Percentiles rank a stretch among this genome's conserved stretches.
Conservation (phyloP, 2,113 vertebrate genomes). For the Callionymus lyra region DNA sequence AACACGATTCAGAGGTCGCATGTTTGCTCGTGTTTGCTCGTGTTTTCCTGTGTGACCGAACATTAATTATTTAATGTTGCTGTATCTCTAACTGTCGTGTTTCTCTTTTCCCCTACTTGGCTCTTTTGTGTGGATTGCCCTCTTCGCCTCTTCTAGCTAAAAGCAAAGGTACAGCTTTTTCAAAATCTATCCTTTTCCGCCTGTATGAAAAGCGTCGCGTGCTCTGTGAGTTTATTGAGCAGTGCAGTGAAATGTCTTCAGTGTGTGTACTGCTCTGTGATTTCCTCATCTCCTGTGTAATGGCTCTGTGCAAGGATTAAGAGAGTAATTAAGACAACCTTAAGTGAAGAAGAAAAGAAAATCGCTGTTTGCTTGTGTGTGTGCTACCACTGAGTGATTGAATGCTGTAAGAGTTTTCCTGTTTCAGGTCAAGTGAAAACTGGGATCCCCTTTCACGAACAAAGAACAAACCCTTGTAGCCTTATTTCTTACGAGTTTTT, state of each 20-base stretch:
- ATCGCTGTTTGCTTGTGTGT: constrained; percentile 8
- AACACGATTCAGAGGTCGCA: too few species aligned
- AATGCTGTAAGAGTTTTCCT: too few species aligned
- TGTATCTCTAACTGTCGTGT: constrained; percentile 10
- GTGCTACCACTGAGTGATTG: constrained; percentile 9
- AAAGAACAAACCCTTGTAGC: constrained; percentile 3
- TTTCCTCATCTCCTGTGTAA: constrained; percentile 30
- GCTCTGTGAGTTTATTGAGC: constrained; percentile 47
- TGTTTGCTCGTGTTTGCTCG: too few species aligned
- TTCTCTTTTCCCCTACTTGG: constrained; percentile 16
- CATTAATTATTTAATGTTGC: constrained; percentile 12
- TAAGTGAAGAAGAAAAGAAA: constrained; percentile 33
- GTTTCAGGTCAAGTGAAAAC: constrained; percentile 2
- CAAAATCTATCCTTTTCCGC: constrained; percentile 58
- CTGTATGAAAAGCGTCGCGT: constrained; percentile 43
- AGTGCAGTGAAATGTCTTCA: constrained; percentile 16
- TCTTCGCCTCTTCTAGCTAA: constrained; percentile 79
- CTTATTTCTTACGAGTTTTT: too few species aligned
- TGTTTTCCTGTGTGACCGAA: background rate
- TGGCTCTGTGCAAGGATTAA: constrained; percentile 48
- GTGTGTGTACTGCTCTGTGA: constrained; percentile 46
- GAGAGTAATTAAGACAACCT: constrained; percentile 49
- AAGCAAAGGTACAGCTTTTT: constrained; percentile 91
- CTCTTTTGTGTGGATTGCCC: constrained; percentile 60
- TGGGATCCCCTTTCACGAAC: constrained; percentile 23